Evolutionary conservation across 2,888 invertebrate genomes (phyloP), one percentile per base, ranked within the genome.

Genomic region (Epicampocera succincta): DNA sequence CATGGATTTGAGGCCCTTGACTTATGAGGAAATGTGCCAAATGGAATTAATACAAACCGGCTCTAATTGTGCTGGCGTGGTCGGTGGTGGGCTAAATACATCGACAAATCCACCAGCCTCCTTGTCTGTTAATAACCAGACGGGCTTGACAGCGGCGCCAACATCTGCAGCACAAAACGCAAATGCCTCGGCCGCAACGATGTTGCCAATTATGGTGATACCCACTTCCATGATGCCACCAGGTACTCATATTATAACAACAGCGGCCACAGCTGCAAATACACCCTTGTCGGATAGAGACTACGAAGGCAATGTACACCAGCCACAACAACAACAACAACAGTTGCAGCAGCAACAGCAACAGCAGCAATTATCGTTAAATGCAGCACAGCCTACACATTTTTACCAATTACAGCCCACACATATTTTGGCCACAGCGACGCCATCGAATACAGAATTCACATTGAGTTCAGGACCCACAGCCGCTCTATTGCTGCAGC

Each of bases 161-260:
- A 54, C 68, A 60, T 38, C 68, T 21, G n/a, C 33, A 11, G 8
- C 56, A 2, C 56, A 58, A 40, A 58, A 29, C 42, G 40, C 25
- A 15, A 69, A 83, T 78, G 25, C 65, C 86, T 8, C 75, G 15
- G 85, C 87, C 40, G 80, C 88, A 44, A 85, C 90, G 46, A 89
- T 90, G 88, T 80, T 90, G 84, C 90, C 90, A 66, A 89, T 90
- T 48, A 90, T 90, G 90, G 88, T 90, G 63, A 90, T 91, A 85
- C 90, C 91, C 56, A 88, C 91, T 58, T 86, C 90, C 29, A 83
- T 89, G 60, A 85, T 90, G 81, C 84, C 88, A 46, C 83, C 87
- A 72, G 86, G 86, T 69, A 69, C 83, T 56, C 82, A 82, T 71
- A 58, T 84, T 13, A 80, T 85, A 48, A 63, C 85, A 25, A 68